Conservation (phyloP, 2,888 invertebrate species). For the Nemurella pictetii region DNA sequence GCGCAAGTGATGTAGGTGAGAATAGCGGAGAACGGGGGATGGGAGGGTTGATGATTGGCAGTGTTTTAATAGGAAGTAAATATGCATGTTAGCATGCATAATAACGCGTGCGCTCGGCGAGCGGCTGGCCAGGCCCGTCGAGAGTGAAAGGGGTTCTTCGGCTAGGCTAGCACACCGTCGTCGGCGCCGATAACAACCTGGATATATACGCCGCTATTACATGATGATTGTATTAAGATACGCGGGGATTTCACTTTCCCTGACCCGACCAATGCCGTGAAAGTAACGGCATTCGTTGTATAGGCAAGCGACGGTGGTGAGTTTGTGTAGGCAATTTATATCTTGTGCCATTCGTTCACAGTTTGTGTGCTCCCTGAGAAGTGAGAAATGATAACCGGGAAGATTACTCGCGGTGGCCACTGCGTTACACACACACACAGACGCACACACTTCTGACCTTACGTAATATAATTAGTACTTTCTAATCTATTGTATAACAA, state of each 20-base stretch:
- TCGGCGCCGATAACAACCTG: neutral
- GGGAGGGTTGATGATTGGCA: neutral
- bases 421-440: neutral
- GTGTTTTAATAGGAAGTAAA: neutral
- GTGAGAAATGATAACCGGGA: neutral
- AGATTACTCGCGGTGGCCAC: neutral
- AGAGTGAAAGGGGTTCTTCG: neutral
- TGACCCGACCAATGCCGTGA: slow-evolving; percentile 1
- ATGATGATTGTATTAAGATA: neutral
- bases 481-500: neutral
- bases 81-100: neutral
- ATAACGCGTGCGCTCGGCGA: neutral
- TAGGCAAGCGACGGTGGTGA: neutral
- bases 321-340: neutral
- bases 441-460: neutral
- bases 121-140: too few species aligned
- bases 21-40: neutral
- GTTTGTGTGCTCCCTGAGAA: neutral
- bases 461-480: neutral
- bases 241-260: slow-evolving; percentile 9
- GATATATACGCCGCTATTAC: neutral
- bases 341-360: neutral
- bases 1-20: neutral
- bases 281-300: neutral
- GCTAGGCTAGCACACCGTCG: neutral